These are phyloP conservation scores for Neogale vison DNA, from an alignment of 2,113 vertebrate genomes.

Conservation along the genomic window DNA sequence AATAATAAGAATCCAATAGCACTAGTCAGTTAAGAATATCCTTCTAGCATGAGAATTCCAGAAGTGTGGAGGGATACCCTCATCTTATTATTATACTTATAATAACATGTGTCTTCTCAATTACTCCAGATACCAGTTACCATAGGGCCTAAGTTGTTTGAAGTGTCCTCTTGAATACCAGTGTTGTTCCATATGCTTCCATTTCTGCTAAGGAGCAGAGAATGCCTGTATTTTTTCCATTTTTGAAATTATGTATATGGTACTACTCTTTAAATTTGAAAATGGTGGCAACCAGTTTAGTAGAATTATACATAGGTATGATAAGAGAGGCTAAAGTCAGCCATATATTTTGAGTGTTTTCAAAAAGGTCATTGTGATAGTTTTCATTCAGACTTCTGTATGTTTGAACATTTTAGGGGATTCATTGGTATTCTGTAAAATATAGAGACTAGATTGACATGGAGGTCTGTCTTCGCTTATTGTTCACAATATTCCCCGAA, in stretches of 20 bases:
- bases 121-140: not conserved
- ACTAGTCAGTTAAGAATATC: not conserved
- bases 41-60: not conserved
- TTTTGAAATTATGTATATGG: not conserved
- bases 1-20: not conserved
- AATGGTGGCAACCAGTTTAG: not conserved
- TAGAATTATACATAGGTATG: not conserved
- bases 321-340: not conserved
- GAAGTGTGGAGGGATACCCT: not conserved
- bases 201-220: not conserved
- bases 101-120: not conserved
- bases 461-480: not conserved
- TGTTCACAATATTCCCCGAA: not conserved
- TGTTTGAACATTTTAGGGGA: not conserved
- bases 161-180: not conserved
- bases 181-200: not conserved
- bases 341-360: not conserved
- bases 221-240: not conserved
- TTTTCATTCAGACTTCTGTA: not conserved
- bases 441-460: not conserved
- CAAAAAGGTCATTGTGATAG: not conserved
- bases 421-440: constrained; percentile 22
- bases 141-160: not conserved
- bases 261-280: constrained; percentile 43
- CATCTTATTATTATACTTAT: not conserved